Evolutionary conservation across 2,797 vertebrate species (phyloP), one percentile per base, ranked within the genome.

Genomic region (Pseudochromis fuscus): DNA sequence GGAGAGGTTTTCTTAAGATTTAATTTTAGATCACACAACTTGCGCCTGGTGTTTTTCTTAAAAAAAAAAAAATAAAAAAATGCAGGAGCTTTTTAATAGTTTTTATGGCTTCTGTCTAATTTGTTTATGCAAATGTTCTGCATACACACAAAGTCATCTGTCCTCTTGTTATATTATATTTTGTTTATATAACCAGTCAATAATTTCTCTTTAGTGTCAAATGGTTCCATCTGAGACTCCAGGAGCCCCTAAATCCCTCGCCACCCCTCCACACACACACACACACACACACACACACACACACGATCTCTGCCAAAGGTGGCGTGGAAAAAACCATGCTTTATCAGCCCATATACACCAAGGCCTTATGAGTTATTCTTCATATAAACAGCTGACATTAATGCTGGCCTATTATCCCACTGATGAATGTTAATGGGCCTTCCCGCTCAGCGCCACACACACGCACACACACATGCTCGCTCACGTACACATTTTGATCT

Each of bases 371-470:
- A 89, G 82, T 85, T 88, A 88, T 90, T 88, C 72, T 86, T 91
- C 87, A 83, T 86, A 92, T 89, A 93, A 91, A 88, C 85, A 84
- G 82, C 83, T 83, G 89, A 83, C 86, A 87, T 87, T 91, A 86
- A 90, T 77, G 52, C 71, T 65, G 69, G 75, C 78, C 87, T 84
- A 77, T 90, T 90, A 88, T 88, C 79, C 72, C 46, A 31, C 72
- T 89, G 89, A 90, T 89, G 83, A 89, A 90, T 89, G 89, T 85
- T 90, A 85, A 89, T 88, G 83, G 81, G 2, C 64, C 75, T 85
- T 86, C 82, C 67, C 42, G 49, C 82, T 78, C 78, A 58, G 63
- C 72, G 56, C 70, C 38, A 10, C 64, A 72, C 67, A 30, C 60
- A n/a, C 55, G n/a, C 72, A 44, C 19, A 51, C 49, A 45, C 40